Conservation (phyloP, 1,140 invertebrate genomes). For the Eumeta japonica region DNA sequence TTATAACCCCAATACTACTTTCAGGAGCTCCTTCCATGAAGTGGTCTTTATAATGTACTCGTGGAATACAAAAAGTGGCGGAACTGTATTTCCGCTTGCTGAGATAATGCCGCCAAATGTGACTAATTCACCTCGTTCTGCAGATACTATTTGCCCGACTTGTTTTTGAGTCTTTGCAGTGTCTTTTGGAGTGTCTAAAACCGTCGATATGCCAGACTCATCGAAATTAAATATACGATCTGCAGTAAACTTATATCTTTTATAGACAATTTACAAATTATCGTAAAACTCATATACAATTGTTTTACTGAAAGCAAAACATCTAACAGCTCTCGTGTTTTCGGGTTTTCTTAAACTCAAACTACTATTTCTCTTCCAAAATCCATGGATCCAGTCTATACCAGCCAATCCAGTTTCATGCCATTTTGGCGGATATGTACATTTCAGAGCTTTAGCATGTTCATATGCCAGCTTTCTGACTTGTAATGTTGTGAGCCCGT, state of each 20-base stretch:
- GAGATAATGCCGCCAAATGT: slow-evolving; percentile 33
- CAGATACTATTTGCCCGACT: slow-evolving; percentile 34
- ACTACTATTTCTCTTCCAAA: slow-evolving; percentile 13
- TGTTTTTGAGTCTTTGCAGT: slow-evolving; percentile 31
- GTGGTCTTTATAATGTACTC: slow-evolving; percentile 25
- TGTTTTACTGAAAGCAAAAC: slow-evolving; percentile 34
- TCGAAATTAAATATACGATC: slow-evolving; percentile 49
- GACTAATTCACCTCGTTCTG: slow-evolving; percentile 34
- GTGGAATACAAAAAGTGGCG: slow-evolving; percentile 35
- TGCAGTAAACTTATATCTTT: slow-evolving; percentile 23
- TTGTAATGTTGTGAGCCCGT: slow-evolving; percentile 23
- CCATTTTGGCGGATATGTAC: slow-evolving; percentile 16
- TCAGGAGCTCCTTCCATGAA: slow-evolving; percentile 35
- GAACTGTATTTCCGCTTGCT: slow-evolving; percentile 33
- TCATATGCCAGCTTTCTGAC: slow-evolving; percentile 27
- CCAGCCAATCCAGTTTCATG: slow-evolving; percentile 16
- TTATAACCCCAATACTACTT: slow-evolving; percentile 38
- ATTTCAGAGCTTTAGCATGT: slow-evolving; percentile 22
- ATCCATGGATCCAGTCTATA: slow-evolving; percentile 13
- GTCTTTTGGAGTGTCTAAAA: slow-evolving; percentile 28
- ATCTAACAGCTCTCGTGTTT: slow-evolving; percentile 35
- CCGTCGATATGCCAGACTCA: slow-evolving; percentile 46
- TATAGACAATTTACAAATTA: slow-evolving; percentile 8
- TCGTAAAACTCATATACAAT: slow-evolving; percentile 20
- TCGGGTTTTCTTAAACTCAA: slow-evolving; percentile 39